A percentile compares a stretch with the other conserved stretches of the same genome.
Conservation (phyloP, 2,888 invertebrate species). For the Mactromeris polynyma region DNA sequence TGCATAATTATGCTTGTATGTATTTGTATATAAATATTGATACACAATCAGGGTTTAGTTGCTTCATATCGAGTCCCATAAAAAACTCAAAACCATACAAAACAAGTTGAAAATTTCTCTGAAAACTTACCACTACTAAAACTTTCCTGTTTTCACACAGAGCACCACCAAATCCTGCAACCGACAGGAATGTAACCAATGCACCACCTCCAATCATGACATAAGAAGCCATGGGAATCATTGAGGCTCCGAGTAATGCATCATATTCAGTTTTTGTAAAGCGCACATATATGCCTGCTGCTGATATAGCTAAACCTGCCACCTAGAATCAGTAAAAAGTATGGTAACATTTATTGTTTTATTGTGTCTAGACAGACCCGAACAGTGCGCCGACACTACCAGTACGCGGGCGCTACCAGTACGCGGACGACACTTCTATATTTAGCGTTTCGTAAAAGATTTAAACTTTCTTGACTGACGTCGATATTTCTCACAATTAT, state of each 20-base stretch:
- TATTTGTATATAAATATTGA: too few species aligned
- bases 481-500: too few species aligned
- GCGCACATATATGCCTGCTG: conserved; percentile 53
- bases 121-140: conserved; percentile 55
- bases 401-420: too few species aligned
- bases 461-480: too few species aligned
- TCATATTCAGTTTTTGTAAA: conserved; percentile 55
- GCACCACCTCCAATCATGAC: conserved; percentile 66
- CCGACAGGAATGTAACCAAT: conserved; percentile 57
- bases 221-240: conserved; percentile 63
- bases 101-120: background rate
- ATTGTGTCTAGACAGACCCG: too few species aligned
- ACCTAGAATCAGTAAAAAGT: conserved; percentile 45
- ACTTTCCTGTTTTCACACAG: conserved; percentile 50
- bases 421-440: too few species aligned
- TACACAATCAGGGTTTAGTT: too few species aligned
- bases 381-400: too few species aligned
- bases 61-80: too few species aligned
- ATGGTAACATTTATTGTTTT: background rate
- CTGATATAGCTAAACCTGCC: conserved; percentile 58
- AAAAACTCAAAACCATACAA: too few species aligned
- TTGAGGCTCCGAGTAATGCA: conserved; percentile 54
- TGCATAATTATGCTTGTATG: too few species aligned
- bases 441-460: too few species aligned
- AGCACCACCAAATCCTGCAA: conserved; percentile 68